phyloP scores from a whole-genome alignment of 2,797 vertebrate species.

The Melanotaenia nigrans region DNA sequence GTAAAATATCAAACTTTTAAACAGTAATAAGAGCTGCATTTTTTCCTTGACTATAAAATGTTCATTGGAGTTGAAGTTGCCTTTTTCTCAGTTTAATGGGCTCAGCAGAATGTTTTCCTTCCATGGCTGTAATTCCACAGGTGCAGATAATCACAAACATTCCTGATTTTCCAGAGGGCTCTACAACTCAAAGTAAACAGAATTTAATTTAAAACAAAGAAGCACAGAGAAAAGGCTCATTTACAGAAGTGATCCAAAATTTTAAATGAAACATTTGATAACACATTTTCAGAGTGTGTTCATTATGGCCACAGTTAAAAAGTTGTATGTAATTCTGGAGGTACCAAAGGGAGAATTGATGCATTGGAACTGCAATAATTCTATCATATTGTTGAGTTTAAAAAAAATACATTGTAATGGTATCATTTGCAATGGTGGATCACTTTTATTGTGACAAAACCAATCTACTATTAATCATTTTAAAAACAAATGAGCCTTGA shows the following conservation, averaged over 20 bases:
- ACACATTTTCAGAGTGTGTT: not conserved
- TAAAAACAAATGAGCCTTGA: constrained; percentile 22
- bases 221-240: not conserved
- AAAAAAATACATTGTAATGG: constrained; percentile 6
- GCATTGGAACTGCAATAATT: constrained; percentile 10
- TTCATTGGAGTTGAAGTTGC: constrained; percentile 6
- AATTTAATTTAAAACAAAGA: not conserved
- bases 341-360: constrained; percentile 1
- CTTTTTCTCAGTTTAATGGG: constrained; percentile 19
- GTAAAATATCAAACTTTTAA: constrained; percentile 13
- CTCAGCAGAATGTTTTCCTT: not conserved
- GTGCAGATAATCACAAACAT: constrained; percentile 30
- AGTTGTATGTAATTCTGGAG: not conserved
- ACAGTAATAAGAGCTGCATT: constrained; percentile 32
- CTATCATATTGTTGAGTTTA: constrained; percentile 23
- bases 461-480: constrained; percentile 17
- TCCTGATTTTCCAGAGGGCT: not conserved
- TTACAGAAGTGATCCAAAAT: not conserved
- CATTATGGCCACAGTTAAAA: not conserved
- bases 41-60: constrained; percentile 21
- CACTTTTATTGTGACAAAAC: constrained; percentile 18
- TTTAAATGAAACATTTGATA: not conserved
- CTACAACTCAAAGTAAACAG: not conserved
- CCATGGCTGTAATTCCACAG: constrained; percentile 22
- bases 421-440: constrained; percentile 38